Percentiles rank a stretch among this genome's conserved stretches.
Evolutionary conservation across 2,888 invertebrate genomes (phyloP).

Genomic region (Epirrhoe alternata): DNA sequence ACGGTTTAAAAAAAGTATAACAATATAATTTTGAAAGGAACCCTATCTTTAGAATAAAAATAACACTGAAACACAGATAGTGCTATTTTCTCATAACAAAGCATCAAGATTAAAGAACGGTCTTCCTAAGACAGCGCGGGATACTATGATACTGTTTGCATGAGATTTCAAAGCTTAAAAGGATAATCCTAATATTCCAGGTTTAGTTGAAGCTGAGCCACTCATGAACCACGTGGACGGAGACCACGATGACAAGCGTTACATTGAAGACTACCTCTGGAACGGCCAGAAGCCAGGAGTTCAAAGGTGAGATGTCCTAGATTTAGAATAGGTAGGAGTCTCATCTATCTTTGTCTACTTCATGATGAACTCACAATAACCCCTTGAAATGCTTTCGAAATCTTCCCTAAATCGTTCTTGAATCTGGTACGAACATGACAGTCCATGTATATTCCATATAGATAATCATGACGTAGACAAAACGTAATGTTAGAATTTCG

Average conservation of each 20-base stretch:
- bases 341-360: slow-evolving; percentile 22
- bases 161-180: not conserved
- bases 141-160: not conserved
- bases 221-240: slow-evolving; percentile 88
- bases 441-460: not conserved
- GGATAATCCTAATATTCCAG: slow-evolving; percentile 59
- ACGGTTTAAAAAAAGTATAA: too few species aligned
- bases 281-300: slow-evolving; percentile 81
- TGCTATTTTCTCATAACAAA: too few species aligned
- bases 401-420: not conserved
- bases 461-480: slow-evolving; percentile 29
- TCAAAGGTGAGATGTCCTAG: slow-evolving; percentile 65
- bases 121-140: too few species aligned
- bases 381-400: not conserved
- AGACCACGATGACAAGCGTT: slow-evolving; percentile 80
- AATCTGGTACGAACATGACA: not conserved
- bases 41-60: too few species aligned
- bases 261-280: slow-evolving; percentile 82
- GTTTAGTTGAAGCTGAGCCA: slow-evolving; percentile 90
- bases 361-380: slow-evolving; percentile 28
- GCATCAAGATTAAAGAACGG: too few species aligned
- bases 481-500: slow-evolving; percentile 3
- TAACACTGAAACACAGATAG: too few species aligned
- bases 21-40: too few species aligned
- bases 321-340: slow-evolving; percentile 8